phyloP scores from a whole-genome alignment of 2,797 vertebrate species.

The Micrastur ruficollis region DNA sequence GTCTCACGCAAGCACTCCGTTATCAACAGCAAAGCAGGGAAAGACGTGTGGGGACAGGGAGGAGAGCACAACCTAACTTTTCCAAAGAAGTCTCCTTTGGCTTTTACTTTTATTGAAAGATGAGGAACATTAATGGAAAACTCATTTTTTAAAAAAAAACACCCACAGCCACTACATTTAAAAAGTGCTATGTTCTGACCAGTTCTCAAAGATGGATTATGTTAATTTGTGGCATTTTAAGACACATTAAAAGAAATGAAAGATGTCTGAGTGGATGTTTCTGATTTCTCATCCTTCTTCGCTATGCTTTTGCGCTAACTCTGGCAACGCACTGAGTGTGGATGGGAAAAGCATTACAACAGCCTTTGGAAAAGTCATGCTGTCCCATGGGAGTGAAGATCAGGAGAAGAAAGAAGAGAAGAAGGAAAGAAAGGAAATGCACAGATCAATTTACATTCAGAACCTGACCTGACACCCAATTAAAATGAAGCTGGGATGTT shows the following conservation, averaged over 20 bases:
- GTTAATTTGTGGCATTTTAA: background rate
- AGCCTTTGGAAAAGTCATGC: background rate
- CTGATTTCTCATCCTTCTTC: background rate
- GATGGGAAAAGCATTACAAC: background rate
- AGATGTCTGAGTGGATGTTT: background rate
- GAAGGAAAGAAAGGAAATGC: background rate
- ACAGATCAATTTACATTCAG: background rate
- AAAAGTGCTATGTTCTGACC: background rate
- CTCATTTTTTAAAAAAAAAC: rapidly evolving
- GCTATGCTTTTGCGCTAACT: background rate
- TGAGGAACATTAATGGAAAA: background rate
- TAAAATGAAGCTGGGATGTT: background rate
- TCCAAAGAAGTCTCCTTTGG: background rate
- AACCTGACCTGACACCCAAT: background rate
- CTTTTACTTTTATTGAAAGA: background rate
- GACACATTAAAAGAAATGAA: background rate
- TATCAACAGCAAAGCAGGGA: background rate
- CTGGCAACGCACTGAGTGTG: background rate
- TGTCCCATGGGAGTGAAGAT: background rate
- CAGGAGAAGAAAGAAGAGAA: background rate
- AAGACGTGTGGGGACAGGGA: background rate
- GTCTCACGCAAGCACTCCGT: background rate
- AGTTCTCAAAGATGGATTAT: background rate
- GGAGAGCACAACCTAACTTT: background rate
- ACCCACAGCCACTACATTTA: background rate